These are phyloP conservation scores for Brachionus rotundiformis DNA, from an alignment of 1,140 invertebrate species.

Conservation along the genomic window DNA sequence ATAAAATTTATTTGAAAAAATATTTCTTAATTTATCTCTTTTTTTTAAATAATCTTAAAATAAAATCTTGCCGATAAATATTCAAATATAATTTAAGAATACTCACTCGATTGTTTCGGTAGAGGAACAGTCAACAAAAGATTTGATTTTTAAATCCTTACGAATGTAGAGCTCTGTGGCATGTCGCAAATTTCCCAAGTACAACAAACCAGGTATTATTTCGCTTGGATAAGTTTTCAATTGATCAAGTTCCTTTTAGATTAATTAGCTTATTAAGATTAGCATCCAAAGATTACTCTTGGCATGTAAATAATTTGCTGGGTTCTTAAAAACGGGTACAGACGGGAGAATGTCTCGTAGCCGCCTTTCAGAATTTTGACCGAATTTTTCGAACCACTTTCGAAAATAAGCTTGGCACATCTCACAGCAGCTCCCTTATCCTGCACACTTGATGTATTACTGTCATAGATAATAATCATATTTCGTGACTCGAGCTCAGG, in stretches of 20 bases:
- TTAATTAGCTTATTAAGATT: background rate
- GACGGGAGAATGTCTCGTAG: constrained; percentile 63
- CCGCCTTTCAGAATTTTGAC: constrained; percentile 63
- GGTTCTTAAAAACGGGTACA: constrained; percentile 64
- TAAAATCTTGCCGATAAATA: background rate
- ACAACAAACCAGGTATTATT: constrained; percentile 60
- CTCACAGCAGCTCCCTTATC: constrained; percentile 54
- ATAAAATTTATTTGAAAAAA: background rate
- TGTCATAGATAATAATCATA: constrained; percentile 63
- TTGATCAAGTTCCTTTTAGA: constrained; percentile 60
- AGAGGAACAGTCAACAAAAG: constrained; percentile 60
- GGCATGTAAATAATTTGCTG: constrained; percentile 64
- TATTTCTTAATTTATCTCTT: background rate
- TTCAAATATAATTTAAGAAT: no score
- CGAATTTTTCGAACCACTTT: constrained; percentile 59
- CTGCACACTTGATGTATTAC: constrained; percentile 57
- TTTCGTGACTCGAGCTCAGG: constrained; percentile 63
- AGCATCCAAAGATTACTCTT: background rate
- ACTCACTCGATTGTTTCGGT: constrained; percentile 59
- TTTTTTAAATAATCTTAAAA: no score
- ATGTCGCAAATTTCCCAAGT: constrained; percentile 62
- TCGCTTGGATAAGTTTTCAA: constrained; percentile 62
- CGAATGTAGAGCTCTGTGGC: constrained; percentile 60
- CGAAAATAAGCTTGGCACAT: constrained; percentile 59
- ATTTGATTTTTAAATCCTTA: constrained; percentile 63